These are phyloP conservation scores for Camponotus floridanus DNA, from an alignment of 1,140 invertebrate genomes.

Conservation along the genomic window DNA sequence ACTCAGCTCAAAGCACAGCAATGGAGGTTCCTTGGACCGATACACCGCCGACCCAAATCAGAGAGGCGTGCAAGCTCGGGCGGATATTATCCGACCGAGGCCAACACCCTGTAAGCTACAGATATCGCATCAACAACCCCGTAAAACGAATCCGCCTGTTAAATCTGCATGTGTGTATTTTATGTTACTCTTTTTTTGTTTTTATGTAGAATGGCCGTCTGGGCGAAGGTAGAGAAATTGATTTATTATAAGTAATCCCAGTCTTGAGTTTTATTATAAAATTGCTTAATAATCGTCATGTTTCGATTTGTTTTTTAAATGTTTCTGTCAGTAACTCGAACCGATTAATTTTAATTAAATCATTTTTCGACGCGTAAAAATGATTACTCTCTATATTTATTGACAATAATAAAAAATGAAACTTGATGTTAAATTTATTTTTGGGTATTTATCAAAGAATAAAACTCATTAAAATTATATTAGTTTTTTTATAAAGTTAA, in stretches of 20 bases:
- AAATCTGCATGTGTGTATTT: conserved; percentile 85
- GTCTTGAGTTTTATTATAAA: conserved; percentile 39
- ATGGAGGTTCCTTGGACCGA: conserved; percentile 90
- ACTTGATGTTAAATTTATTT: background rate
- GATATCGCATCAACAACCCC: conserved; percentile 81
- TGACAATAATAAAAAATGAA: background rate
- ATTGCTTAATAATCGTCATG: conserved; percentile 1
- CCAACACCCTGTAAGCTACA: conserved; percentile 89
- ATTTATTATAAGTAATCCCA: conserved; percentile 22
- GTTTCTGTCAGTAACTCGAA: background rate
- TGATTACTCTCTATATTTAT: background rate
- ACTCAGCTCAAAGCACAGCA: conserved; percentile 88
- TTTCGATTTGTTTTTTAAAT: conserved; percentile 46
- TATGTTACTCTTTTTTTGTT: conserved; percentile 67
- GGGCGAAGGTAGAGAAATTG: conserved; percentile 34
- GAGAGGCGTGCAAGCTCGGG: conserved; percentile 88
- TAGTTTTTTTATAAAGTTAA: background rate
- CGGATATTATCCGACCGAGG: conserved; percentile 90
- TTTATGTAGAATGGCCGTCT: background rate
- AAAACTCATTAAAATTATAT: background rate
- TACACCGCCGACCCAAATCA: conserved; percentile 93
- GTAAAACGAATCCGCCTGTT: conserved; percentile 84
- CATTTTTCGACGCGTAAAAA: background rate
- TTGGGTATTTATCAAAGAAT: background rate
- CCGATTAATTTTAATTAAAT: conserved; percentile 2